Percentiles rank a stretch among this genome's conserved stretches.
These are phyloP conservation scores for Drosophila yooni DNA, from an alignment of 2,888 invertebrate species.

Conservation along the genomic window DNA sequence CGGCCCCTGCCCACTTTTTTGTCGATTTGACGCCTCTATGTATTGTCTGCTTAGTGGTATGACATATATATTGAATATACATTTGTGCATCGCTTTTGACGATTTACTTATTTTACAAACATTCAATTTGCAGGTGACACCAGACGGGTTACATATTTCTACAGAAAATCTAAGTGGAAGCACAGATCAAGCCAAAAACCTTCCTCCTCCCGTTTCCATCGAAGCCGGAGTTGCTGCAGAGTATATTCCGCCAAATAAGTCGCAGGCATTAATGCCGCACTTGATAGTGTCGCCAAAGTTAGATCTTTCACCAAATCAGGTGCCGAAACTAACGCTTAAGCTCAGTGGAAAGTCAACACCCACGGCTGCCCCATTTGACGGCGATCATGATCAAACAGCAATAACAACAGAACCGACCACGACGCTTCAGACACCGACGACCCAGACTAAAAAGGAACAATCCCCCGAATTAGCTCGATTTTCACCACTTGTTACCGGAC, in stretches of 20 bases:
- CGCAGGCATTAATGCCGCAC: not conserved
- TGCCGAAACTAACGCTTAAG: constrained; percentile 93
- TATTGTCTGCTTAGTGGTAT: too few species aligned
- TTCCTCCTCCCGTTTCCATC: not conserved
- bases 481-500: constrained; percentile 92
- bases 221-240: constrained; percentile 10
- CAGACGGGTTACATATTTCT: constrained; percentile 6
- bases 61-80: not conserved
- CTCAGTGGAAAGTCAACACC: constrained; percentile 85
- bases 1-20: too few species aligned
- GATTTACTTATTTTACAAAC: constrained; percentile 3
- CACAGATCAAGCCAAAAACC: constrained; percentile 2
- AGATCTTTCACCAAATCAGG: constrained; percentile 75
- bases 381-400: constrained; percentile 24
- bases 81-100: not conserved
- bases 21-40: too few species aligned
- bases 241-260: not conserved
- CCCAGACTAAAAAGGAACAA: constrained; percentile 86
- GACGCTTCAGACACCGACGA: not conserved
- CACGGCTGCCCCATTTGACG: constrained; percentile 8
- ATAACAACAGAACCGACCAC: not conserved
- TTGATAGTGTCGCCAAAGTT: constrained; percentile 30
- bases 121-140: constrained; percentile 31
- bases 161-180: constrained; percentile 4
- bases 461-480: constrained; percentile 94